Percentiles rank a stretch among this genome's conserved stretches.
Conservation (phyloP, 1,140 invertebrate genomes). For the Mycetomoellerius zeteki region DNA sequence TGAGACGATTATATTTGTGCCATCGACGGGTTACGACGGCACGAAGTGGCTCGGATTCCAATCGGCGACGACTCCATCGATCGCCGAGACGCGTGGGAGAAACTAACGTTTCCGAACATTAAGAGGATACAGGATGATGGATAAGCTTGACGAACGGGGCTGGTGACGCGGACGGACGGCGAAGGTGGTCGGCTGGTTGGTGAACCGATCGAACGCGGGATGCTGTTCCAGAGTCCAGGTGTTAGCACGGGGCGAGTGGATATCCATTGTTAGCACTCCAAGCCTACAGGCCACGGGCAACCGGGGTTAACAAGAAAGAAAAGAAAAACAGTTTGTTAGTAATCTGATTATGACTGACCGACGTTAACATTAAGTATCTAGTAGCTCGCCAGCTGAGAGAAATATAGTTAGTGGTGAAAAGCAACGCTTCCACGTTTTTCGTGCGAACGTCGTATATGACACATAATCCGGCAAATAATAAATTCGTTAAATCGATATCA, state of each 20-base stretch:
- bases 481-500: too few species aligned
- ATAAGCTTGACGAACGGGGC: constrained; percentile 85
- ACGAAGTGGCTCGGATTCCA: constrained; percentile 25
- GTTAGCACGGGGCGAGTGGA: constrained; percentile 87
- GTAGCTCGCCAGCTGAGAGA: constrained; percentile 83
- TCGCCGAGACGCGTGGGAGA: constrained; percentile 20
- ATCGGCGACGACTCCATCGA: constrained; percentile 24
- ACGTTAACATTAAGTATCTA: constrained; percentile 81
- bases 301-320: constrained; percentile 89
- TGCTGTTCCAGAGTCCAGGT: constrained; percentile 87
- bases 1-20: constrained; percentile 4
- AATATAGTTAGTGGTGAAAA: constrained; percentile 84
- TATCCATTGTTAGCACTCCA: constrained; percentile 90
- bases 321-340: constrained; percentile 89
- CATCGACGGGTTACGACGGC: constrained; percentile 7
- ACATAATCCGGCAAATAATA: not conserved
- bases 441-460: not conserved
- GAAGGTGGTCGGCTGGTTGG: constrained; percentile 85
- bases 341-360: constrained; percentile 85
- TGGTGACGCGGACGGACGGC: constrained; percentile 85
- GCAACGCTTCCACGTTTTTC: constrained; percentile 78
- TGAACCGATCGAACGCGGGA: constrained; percentile 85
- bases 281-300: constrained; percentile 90
- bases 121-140: constrained; percentile 80
- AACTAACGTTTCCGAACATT: constrained; percentile 64